phyloP scores from a whole-genome alignment of 2,113 vertebrate genomes.

The Rhynchomys soricoides region DNA sequence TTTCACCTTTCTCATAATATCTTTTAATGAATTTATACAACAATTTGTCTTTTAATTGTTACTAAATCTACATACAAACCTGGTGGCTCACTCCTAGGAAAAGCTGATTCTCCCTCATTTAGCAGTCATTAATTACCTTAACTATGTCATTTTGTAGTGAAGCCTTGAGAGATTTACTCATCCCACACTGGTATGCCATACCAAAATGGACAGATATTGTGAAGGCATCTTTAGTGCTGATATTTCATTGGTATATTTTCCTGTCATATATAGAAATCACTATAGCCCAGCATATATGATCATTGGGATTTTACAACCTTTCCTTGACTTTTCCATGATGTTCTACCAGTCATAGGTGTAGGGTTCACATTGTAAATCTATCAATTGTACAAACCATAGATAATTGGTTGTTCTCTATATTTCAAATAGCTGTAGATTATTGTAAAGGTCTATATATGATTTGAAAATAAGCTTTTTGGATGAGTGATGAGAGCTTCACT shows the following conservation, averaged over 20 bases:
- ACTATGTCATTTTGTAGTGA: background rate
- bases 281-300: background rate
- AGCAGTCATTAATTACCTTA: background rate
- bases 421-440: background rate
- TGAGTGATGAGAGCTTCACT: background rate
- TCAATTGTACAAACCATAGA: background rate
- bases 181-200: too few species aligned
- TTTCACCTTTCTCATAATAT: background rate
- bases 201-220: background rate
- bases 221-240: background rate
- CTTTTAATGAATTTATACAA: background rate
- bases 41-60: background rate
- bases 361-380: background rate
- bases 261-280: background rate
- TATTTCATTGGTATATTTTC: background rate
- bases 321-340: background rate
- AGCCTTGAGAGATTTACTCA: background rate
- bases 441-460: background rate
- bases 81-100: background rate
- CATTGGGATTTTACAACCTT: rapidly evolving
- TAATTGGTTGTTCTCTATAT: background rate
- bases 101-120: background rate
- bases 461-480: background rate
- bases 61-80: background rate
- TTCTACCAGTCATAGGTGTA: background rate